Conservation (phyloP, 2,888 invertebrate genomes). For the Perizoma affinitatum region DNA sequence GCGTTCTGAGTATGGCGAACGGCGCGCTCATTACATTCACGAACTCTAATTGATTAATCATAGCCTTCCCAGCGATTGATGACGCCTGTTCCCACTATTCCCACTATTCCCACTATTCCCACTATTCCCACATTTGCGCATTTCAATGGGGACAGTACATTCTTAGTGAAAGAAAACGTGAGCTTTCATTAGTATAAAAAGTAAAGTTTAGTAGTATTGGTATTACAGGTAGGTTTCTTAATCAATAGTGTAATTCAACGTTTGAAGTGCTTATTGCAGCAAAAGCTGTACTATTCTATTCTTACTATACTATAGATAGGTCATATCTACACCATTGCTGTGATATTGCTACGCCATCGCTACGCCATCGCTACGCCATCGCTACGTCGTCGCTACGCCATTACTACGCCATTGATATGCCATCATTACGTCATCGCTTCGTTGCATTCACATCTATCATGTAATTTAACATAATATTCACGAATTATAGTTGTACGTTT, state of each 20-base stretch:
- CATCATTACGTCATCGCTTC: neutral
- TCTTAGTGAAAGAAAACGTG: neutral
- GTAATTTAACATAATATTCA: too few relatives aligned
- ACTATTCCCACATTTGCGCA: conserved; percentile 4
- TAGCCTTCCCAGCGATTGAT: conserved; percentile 31
- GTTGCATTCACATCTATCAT: too few relatives aligned
- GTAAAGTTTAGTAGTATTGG: too few relatives aligned
- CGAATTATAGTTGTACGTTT: too few relatives aligned
- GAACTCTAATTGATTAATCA: conserved; percentile 47
- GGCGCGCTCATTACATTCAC: conserved; percentile 42
- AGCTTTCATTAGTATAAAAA: too few relatives aligned
- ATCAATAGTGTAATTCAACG: too few relatives aligned
- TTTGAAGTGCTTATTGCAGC: too few relatives aligned
- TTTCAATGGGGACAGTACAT: neutral
- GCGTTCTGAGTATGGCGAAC: conserved; percentile 25
- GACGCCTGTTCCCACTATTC: conserved; percentile 8
- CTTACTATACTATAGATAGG: too few relatives aligned
- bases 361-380: neutral
- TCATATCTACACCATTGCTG: neutral
- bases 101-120: conserved; percentile 5
- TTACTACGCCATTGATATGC: neutral
- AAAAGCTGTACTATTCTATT: too few relatives aligned
- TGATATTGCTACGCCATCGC: neutral
- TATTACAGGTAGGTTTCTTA: too few relatives aligned
- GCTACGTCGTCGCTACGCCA: neutral